Conservation (phyloP, 2,888 invertebrate species). For the Campopleginae sp. region DNA sequence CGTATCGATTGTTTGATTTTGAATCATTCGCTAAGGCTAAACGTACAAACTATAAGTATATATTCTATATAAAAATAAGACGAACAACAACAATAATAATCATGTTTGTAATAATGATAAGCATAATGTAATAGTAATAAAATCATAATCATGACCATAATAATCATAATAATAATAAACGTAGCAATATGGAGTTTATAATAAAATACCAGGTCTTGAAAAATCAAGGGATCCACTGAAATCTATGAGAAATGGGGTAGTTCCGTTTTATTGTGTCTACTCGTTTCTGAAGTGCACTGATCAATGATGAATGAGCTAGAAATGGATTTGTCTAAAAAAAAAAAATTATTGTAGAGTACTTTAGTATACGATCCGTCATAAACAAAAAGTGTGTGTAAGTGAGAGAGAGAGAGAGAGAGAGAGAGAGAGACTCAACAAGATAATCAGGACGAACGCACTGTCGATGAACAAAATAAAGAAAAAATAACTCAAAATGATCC, state of each 20-base stretch:
- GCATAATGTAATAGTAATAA: slow-evolving; percentile 21
- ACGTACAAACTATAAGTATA: slow-evolving; percentile 54
- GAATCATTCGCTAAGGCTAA: slow-evolving; percentile 39
- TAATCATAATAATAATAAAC: slow-evolving; percentile 11
- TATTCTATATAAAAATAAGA: slow-evolving; percentile 66
- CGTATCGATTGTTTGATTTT: slow-evolving; percentile 40
- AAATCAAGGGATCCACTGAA: slow-evolving; percentile 46
- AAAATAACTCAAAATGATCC: neutral
- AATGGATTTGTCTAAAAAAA: slow-evolving; percentile 44
- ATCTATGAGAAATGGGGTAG: slow-evolving; percentile 24
- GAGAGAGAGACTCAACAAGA: slow-evolving; percentile 16
- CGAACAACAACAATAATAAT: slow-evolving; percentile 37
- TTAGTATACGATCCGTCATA: slow-evolving; percentile 63
- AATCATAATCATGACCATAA: slow-evolving; percentile 4
- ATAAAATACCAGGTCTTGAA: slow-evolving; percentile 55
- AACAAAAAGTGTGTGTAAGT: slow-evolving; percentile 49
- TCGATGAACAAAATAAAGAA: neutral
- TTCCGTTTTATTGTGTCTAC: neutral
- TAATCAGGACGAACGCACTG: neutral
- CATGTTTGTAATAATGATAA: neutral
- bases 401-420: slow-evolving; percentile 30
- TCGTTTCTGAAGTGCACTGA: slow-evolving; percentile 9
- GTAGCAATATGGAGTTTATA: neutral
- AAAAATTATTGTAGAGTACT: slow-evolving; percentile 58
- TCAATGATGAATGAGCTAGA: slow-evolving; percentile 28